Evolutionary conservation across 2,113 vertebrate species (phyloP).

Genomic region (Ctenodactylus gundi): DNA sequence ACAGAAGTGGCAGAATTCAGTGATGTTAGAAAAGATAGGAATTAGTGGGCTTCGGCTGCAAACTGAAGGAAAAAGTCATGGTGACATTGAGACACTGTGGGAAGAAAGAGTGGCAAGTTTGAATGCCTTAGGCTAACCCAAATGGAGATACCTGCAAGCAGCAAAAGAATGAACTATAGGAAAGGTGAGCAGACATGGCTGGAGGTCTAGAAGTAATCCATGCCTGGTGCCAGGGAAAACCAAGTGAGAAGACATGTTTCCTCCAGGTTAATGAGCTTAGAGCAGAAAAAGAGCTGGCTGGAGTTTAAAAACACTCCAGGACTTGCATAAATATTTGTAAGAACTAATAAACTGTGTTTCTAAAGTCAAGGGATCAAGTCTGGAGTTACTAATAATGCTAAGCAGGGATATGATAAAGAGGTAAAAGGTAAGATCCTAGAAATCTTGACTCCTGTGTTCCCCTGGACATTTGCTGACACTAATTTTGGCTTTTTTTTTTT

Average conservation of each 20-base stretch:
- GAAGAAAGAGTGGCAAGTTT: not conserved
- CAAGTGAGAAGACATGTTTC: not conserved
- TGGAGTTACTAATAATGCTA: not conserved
- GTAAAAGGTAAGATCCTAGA: not conserved
- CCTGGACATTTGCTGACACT: not conserved
- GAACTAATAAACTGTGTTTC: not conserved
- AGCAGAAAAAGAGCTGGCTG: not conserved
- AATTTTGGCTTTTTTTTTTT: no score
- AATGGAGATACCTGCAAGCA: not conserved
- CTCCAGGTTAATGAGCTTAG: not conserved
- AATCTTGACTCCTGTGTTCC: not conserved
- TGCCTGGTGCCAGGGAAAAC: not conserved
- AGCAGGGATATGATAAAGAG: not conserved
- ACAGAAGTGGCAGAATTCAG: not conserved
- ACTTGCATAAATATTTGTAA: conserved; percentile 13
- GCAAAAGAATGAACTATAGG: not conserved
- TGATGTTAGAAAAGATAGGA: not conserved
- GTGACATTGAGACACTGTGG: not conserved
- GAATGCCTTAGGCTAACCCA: not conserved
- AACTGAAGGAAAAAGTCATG: not conserved
- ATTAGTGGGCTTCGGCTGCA: not conserved
- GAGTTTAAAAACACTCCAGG: not conserved
- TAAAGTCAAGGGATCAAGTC: not conserved
- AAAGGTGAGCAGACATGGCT: not conserved
- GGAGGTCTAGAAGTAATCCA: not conserved